Base-by-base conservation (phyloP, 1,140 invertebrate species). In the Homarus americanus region DNA sequence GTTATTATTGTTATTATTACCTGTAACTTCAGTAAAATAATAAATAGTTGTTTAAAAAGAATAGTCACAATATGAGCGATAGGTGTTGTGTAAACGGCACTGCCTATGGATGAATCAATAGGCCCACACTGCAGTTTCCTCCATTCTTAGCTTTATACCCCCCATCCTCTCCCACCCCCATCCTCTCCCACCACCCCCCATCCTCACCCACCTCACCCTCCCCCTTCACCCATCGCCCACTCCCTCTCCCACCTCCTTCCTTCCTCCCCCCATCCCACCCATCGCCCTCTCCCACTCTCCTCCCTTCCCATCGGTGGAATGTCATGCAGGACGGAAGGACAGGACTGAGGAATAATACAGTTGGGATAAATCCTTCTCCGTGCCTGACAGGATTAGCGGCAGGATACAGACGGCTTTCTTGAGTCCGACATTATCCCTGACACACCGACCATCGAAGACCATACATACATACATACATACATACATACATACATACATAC, bases 321-420 rank as follows among this genome's bases (percentile, higher is more conserved):
- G 40, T 80, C 10, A 58, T 58, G 53, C 53, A 58, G 53, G 53
- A 0, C 12, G 24, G 53, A 3, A 15, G 53, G 53, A n/a, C n/a
- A n/a, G n/a, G n/a, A n/a, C n/a, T n/a, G n/a, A n/a, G 53, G 53
- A 58, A 78, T 78, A 44, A 78, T 78, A n/a, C 44, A 49, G 38
- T 78, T 24, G 5, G 38, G 34, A 10, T 9, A 28, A 69, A 24
- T 20, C n/a, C 63, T 69, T 28, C 63, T 69, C 63, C 63, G 75
- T 78, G 34, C 75, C 44, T 78, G 41, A 78, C 28, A 69, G 63
- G 63, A 69, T 69, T 69, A 69, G 63, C 63, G n/a, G 5, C 2
- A 69, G 63, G 63, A 24, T 4, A 28, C 28, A 69, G 63, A 28
- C 63, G 63, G 63, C 63, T 69, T 69, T 69, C 28, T 7, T 28